Conservation (phyloP, 2,888 invertebrate species). For the Trachelus troglodyta region DNA sequence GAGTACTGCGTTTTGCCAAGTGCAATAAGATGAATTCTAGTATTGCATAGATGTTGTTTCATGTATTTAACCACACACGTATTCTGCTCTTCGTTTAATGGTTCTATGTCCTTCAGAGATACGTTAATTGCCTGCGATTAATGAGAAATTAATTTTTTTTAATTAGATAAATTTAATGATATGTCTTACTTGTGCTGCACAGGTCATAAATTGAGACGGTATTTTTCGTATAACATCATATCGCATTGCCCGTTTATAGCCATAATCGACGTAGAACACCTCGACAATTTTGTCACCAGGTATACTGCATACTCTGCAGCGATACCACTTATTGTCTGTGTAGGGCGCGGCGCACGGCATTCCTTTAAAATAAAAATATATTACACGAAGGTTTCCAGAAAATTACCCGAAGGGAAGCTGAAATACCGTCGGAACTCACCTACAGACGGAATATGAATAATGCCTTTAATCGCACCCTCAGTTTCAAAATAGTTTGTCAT, state of each 20-base stretch:
- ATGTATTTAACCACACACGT: constrained; percentile 57
- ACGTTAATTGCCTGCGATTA: constrained; percentile 55
- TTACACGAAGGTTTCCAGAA: background rate
- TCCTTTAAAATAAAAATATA: constrained; percentile 63
- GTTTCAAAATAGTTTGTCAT: constrained; percentile 64
- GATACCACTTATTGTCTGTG: constrained; percentile 60
- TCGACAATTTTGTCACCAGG: constrained; percentile 67
- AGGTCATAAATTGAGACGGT: constrained; percentile 65
- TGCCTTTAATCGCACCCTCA: constrained; percentile 45
- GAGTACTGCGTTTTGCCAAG: constrained; percentile 41
- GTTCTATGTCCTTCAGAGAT: constrained; percentile 36
- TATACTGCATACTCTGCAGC: constrained; percentile 74
- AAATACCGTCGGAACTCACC: constrained; percentile 61
- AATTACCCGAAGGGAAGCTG: background rate
- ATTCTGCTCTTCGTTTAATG: constrained; percentile 59
- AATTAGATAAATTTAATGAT: background rate
- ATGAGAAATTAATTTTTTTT: constrained; percentile 63
- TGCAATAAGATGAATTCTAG: constrained; percentile 63
- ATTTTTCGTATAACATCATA: constrained; percentile 70
- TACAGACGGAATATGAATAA: constrained; percentile 67
- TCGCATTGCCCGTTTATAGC: constrained; percentile 67
- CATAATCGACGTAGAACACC: constrained; percentile 75
- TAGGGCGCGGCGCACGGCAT: constrained; percentile 69
- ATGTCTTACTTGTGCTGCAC: constrained; percentile 68
- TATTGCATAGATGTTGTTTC: constrained; percentile 54